Percentiles rank a stretch among this genome's conserved stretches.
These are phyloP conservation scores for Corapipo altera DNA, from an alignment of 2,113 vertebrate genomes.

Conservation along the genomic window DNA sequence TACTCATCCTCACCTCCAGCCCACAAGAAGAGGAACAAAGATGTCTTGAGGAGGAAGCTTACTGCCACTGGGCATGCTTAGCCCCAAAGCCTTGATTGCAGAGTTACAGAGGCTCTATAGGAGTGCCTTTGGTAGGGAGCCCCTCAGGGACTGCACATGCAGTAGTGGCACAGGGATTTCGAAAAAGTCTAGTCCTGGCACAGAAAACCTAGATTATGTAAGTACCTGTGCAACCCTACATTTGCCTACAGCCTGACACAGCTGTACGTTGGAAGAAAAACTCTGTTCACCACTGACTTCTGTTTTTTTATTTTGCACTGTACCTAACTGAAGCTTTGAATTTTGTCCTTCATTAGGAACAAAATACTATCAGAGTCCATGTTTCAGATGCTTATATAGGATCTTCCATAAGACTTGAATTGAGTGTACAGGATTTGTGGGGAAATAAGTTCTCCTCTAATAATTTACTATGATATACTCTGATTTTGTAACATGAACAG, in stretches of 20 bases:
- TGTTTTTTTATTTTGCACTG: neutral
- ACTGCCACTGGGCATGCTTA: neutral
- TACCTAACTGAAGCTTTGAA: neutral
- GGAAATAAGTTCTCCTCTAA: neutral
- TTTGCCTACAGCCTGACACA: neutral
- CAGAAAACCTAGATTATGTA: neutral
- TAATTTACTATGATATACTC: neutral
- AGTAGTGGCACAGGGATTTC: neutral
- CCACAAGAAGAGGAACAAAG: neutral
- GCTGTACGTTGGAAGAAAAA: neutral
- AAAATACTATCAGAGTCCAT: neutral
- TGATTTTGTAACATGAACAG: neutral
- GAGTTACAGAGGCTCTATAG: neutral
- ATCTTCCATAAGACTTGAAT: neutral
- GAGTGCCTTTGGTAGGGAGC: neutral
- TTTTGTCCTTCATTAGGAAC: neutral
- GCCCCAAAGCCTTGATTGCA: neutral
- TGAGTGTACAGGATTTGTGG: neutral
- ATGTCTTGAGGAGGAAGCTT: neutral
- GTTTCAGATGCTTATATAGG: neutral
- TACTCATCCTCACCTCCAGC: neutral
- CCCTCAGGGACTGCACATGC: neutral
- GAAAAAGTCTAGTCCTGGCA: neutral
- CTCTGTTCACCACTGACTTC: neutral
- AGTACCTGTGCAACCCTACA: neutral